Percentiles rank a stretch among this genome's conserved stretches.
Evolutionary conservation across 2,113 vertebrate genomes (phyloP).

Genomic region (Paedocypris sp.): DNA sequence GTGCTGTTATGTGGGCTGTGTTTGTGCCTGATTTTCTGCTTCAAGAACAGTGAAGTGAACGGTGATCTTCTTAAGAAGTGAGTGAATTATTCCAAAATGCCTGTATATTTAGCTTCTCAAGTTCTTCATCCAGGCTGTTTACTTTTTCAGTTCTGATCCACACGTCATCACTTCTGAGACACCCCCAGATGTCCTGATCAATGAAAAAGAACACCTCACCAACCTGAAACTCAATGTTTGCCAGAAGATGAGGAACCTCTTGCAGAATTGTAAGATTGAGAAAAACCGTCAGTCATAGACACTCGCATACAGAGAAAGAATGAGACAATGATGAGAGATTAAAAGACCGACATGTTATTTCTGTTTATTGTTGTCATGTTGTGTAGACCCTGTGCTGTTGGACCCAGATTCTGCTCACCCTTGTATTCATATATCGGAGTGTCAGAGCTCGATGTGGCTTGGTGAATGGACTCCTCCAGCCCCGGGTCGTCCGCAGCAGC

Average conservation of each 20-base stretch:
- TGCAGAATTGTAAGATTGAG: no score
- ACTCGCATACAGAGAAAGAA: no score
- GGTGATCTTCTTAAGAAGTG: no score
- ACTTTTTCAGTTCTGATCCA: conserved; percentile 17
- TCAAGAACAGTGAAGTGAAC: no score
- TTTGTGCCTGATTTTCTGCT: no score
- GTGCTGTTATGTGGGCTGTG: no score
- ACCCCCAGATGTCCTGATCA: background rate
- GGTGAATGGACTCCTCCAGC: background rate
- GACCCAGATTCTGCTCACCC: conserved; percentile 38
- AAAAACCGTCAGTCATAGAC: no score
- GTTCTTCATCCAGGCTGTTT: no score
- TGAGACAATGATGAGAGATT: no score
- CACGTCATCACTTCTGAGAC: conserved; percentile 2
- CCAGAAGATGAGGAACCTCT: conserved; percentile 25
- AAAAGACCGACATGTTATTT: no score
- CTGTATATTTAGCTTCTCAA: no score
- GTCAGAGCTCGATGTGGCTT: conserved; percentile 15
- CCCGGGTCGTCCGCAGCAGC: background rate
- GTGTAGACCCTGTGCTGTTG: conserved; percentile 28
- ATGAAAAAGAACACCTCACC: conserved; percentile 32
- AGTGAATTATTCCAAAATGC: no score
- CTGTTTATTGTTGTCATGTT: background rate
- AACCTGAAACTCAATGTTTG: conserved; percentile 33
- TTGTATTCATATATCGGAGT: conserved; percentile 16